Percentiles rank a stretch among this genome's conserved stretches.
Evolutionary conservation across 2,113 vertebrate species (phyloP).

Genomic region (Hyaena hyaena): DNA sequence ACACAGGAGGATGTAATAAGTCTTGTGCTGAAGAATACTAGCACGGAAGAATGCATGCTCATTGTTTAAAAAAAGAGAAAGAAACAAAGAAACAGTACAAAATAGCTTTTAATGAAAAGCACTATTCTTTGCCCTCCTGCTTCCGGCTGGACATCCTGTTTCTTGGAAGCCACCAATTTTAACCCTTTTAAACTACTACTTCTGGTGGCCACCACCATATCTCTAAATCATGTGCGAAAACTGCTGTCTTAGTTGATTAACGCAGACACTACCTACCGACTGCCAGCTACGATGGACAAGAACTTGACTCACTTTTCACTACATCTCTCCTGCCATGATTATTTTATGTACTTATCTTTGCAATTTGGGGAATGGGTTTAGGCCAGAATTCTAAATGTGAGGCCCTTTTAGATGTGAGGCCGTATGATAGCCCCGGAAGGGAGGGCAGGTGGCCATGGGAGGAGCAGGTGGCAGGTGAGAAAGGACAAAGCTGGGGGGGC

Average conservation of each 20-base stretch:
- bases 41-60: background rate
- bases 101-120: constrained; percentile 11
- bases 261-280: background rate
- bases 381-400: background rate
- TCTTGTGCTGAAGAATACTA: background rate
- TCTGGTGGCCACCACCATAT: background rate
- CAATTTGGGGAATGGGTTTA: background rate
- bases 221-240: background rate
- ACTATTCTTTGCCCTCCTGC: background rate
- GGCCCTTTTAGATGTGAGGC: background rate
- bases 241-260: background rate
- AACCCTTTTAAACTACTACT: background rate
- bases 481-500: background rate
- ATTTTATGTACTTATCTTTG: background rate
- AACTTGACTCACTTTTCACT: background rate
- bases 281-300: background rate
- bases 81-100: background rate
- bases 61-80: background rate
- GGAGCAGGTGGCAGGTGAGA: background rate
- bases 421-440: background rate
- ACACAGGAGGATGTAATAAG: background rate
- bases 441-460: background rate
- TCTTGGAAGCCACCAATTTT: background rate
- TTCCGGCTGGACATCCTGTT: background rate
- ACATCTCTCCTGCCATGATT: background rate